phyloP scores from a whole-genome alignment of 2,888 invertebrate species.

The Sicus ferrugineus region DNA sequence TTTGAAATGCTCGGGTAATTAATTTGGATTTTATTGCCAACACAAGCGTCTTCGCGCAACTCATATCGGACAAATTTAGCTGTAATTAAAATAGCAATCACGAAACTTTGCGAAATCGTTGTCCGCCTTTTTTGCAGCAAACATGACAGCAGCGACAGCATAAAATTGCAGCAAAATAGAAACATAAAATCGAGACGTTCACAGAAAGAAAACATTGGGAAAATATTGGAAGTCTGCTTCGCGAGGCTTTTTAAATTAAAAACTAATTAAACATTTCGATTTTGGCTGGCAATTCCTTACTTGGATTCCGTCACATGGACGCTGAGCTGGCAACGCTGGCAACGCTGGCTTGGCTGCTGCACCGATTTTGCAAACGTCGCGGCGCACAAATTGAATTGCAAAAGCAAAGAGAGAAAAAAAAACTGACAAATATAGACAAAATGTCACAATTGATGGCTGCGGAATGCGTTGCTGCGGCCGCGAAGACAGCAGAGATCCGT shows the following conservation, averaged over 20 bases:
- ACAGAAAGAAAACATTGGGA: too few relatives aligned
- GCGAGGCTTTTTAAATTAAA: too few relatives aligned
- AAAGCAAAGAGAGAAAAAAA: conserved; percentile 34
- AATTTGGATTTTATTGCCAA: conserved; percentile 17
- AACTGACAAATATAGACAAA: conserved; percentile 55
- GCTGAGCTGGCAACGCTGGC: background rate
- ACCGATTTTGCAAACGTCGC: too few relatives aligned
- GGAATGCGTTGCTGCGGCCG: conserved; percentile 47
- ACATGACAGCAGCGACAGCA: background rate
- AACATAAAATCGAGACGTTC: too few relatives aligned
- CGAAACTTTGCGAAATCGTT: conserved; percentile 23
- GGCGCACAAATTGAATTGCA: conserved; percentile 60
- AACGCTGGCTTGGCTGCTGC: conserved; percentile 2
- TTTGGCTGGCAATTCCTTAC: conserved; percentile 62
- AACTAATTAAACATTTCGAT: background rate
- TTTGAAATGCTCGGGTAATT: conserved; percentile 7
- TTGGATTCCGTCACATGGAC: too few relatives aligned
- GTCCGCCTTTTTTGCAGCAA: background rate
- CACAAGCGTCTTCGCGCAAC: background rate
- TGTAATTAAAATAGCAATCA: conserved; percentile 45
- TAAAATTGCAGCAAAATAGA: background rate
- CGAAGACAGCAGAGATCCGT: background rate
- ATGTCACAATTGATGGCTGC: conserved; percentile 59
- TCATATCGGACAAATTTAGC: conserved; percentile 42
- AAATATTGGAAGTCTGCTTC: too few relatives aligned